Conservation (phyloP, 2,888 invertebrate genomes). For the Brenthis hecate region DNA sequence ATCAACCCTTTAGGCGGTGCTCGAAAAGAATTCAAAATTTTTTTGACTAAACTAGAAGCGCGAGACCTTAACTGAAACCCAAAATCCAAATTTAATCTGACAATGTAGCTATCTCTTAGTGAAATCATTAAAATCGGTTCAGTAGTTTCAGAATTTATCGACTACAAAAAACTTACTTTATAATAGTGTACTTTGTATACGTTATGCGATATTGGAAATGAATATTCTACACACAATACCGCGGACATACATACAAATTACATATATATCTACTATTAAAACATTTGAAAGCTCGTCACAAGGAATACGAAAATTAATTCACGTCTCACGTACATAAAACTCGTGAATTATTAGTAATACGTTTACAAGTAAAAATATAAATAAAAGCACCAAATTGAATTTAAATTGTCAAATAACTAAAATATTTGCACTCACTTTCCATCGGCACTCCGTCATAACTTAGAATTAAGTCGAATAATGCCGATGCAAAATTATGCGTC, state of each 20-base stretch:
- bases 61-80: no score
- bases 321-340: constrained; percentile 5
- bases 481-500: constrained; percentile 15
- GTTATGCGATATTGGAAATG: background rate
- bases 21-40: no score
- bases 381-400: constrained; percentile 9
- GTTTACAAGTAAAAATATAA: background rate
- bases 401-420: constrained; percentile 18
- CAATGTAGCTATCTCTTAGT: no score
- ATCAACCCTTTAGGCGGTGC: no score
- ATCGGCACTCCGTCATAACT: constrained; percentile 17
- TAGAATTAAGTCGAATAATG: constrained; percentile 1
- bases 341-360: constrained; percentile 13
- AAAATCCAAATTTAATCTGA: no score
- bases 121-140: no score
- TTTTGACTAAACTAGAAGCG: no score
- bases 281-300: constrained; percentile 4
- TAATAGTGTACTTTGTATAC: no score
- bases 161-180: no score
- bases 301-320: constrained; percentile 11
- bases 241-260: background rate
- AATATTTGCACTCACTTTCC: constrained; percentile 12
- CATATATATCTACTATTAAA: background rate
- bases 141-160: no score
- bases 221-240: constrained; percentile 3